Conservation (phyloP, 2,113 vertebrate genomes). For the Ctenodactylus gundi region DNA sequence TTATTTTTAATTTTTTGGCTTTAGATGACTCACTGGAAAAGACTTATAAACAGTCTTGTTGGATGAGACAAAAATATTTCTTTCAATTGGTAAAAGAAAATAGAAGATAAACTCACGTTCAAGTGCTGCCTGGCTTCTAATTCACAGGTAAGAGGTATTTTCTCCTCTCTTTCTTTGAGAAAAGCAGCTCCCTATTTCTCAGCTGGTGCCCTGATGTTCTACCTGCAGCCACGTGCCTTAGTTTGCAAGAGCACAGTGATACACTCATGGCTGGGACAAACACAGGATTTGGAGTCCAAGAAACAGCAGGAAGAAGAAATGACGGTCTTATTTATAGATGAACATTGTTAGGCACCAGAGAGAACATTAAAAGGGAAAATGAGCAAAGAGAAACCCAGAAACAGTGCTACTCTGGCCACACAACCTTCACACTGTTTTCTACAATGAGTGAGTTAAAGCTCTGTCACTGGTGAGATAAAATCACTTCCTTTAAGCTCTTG, state of each 20-base stretch:
- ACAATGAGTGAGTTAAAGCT: neutral
- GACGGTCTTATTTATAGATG: neutral
- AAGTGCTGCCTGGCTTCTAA: conserved; percentile 26
- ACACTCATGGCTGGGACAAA: neutral
- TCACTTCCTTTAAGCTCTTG: neutral
- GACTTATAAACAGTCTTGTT: conserved; percentile 14
- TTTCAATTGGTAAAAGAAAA: conserved; percentile 28
- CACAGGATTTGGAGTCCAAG: conserved; percentile 36
- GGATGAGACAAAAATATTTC: conserved; percentile 41
- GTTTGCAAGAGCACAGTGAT: neutral
- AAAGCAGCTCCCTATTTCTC: conserved; percentile 52
- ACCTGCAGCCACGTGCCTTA: neutral
- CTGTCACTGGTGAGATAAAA: neutral
- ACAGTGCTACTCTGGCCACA: neutral
- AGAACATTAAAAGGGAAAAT: neutral
- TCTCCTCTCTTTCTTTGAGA: conserved; percentile 18
- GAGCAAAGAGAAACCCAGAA: conserved; percentile 20
- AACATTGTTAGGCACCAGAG: neutral
- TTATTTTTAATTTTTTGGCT: conserved; percentile 18
- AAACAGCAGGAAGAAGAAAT: conserved; percentile 54
- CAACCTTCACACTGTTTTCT: neutral
- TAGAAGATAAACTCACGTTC: conserved; percentile 12
- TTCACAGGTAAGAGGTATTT: neutral
- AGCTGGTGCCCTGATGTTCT: neutral
- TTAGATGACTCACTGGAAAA: conserved; percentile 47